A percentile compares a stretch with the other conserved stretches of the same genome.
Evolutionary conservation across 2,113 vertebrate species (phyloP).

Genomic region (Puntigrus tetrazona): DNA sequence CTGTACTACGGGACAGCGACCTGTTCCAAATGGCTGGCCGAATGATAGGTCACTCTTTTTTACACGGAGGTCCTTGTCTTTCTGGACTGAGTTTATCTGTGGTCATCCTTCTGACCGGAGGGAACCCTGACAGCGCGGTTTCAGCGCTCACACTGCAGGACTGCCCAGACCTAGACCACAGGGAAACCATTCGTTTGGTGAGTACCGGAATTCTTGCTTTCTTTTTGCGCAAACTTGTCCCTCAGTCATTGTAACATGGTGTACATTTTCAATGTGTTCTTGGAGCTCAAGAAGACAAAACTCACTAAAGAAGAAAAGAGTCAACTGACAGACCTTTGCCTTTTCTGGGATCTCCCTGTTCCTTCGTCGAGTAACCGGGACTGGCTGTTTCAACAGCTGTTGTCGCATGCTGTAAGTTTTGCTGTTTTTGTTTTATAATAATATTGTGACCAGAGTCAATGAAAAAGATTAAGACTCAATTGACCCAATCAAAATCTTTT

Average conservation of each 20-base stretch:
- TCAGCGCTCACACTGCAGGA: slow-evolving; percentile 26
- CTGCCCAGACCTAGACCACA: slow-evolving; percentile 30
- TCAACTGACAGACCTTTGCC: not conserved
- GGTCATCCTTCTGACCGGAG: slow-evolving; percentile 6
- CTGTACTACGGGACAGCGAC: not conserved
- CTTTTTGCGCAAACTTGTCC: not conserved
- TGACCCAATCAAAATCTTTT: not conserved
- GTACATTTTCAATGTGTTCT: not conserved
- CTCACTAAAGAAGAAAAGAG: not conserved
- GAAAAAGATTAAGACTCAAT: not conserved
- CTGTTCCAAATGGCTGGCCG: slow-evolving; percentile 6
- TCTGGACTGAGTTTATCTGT: slow-evolving; percentile 15
- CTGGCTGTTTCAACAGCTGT: slow-evolving; percentile 39
- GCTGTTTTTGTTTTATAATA: not conserved
- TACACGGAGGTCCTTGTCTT: slow-evolving; percentile 13
- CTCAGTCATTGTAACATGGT: too few relatives aligned
- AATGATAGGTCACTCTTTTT: slow-evolving; percentile 2
- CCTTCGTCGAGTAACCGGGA: not conserved
- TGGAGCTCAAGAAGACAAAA: slow-evolving; percentile 10
- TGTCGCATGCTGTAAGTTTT: slow-evolving; percentile 35
- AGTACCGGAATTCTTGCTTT: not conserved
- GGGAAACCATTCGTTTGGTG: slow-evolving; percentile 23
- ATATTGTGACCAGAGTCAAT: not conserved
- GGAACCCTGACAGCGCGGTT: not conserved
- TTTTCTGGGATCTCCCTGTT: slow-evolving; percentile 43